Base-by-base conservation (phyloP, 1,140 invertebrate genomes). In the Drosophila rufa region DNA sequence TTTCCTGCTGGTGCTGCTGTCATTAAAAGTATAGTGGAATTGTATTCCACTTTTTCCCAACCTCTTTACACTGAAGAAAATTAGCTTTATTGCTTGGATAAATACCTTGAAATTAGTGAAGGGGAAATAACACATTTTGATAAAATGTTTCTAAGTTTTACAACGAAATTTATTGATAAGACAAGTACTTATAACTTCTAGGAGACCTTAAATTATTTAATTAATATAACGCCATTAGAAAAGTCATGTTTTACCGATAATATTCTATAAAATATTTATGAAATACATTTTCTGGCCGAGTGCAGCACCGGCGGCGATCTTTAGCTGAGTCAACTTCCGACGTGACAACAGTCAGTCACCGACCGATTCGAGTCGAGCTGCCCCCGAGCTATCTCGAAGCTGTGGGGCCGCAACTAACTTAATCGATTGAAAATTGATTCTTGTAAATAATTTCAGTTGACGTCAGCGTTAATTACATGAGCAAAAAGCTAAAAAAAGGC, bases 391-490 rank as follows among this genome's bases (percentile, higher is more conserved):
- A 65, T 65, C 62, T 40, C 70, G 50, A 47, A 56, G 33, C 51
- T 45, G 56, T 58, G 73, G 71, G 27, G 55, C 67, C 30, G 68
- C 46, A 61, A 79, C 62, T 65, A 61, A 78, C 68, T 84, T 84
- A 84, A 85, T 85, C 78, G 84, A 91, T 89, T 62, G 85, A 85
- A 89, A 90, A 89, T 89, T 90, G 86, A 85, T 89, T 89, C 86
- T 90, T 90, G 79, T 79, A 86, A 70, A 79, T 84, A 79, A 65
- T 67, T 71, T 59, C 48, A 57, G 75, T 79, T 89, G 85, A 89
- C 85, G 84, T 89, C 85, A 90, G 85, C 85, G 67, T 79, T 90
- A 90, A 89, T 90, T 85, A 87, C 84, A 80, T 70, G 60, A 85
- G 67, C 55, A 46, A 43, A 46, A 62, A 38, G 51, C 51, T 19